A percentile compares a stretch with the other conserved stretches of the same genome.
These are phyloP conservation scores for Streblospio benedicti DNA, from an alignment of 1,140 invertebrate species.

Conservation along the genomic window DNA sequence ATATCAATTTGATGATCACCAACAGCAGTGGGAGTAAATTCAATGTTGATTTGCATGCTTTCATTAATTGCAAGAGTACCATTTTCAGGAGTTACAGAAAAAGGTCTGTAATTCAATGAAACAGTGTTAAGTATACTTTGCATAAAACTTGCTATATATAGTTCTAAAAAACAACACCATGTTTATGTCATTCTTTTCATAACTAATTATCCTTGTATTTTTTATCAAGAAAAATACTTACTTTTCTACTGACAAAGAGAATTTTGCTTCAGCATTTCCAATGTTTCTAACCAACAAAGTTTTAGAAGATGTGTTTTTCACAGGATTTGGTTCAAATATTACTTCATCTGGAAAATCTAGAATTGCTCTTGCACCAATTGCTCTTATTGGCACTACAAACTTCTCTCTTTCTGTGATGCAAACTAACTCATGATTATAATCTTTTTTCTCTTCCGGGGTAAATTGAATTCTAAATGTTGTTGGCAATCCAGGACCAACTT, in stretches of 20 bases:
- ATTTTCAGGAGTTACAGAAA: conserved; percentile 40
- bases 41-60: conserved; percentile 44
- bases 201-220: no score
- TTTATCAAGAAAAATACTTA: conserved; percentile 22
- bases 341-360: conserved; percentile 48
- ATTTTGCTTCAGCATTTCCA: conserved; percentile 45
- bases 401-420: conserved; percentile 47
- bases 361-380: conserved; percentile 44
- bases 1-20: conserved; percentile 39
- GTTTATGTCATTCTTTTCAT: not conserved
- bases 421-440: conserved; percentile 46
- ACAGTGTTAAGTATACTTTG: not conserved
- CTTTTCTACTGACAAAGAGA: conserved; percentile 37
- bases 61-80: conserved; percentile 41
- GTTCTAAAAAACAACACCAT: not conserved
- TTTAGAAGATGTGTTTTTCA: conserved; percentile 40
- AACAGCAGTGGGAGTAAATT: conserved; percentile 40
- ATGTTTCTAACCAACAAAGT: conserved; percentile 47
- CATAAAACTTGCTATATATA: not conserved
- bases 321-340: conserved; percentile 38
- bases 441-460: conserved; percentile 46
- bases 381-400: conserved; percentile 44
- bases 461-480: conserved; percentile 46
- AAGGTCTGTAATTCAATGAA: conserved; percentile 34
- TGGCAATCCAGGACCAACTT: conserved; percentile 46